Conservation (phyloP, 2,888 invertebrate genomes). For the Xanthorhoe designata region DNA sequence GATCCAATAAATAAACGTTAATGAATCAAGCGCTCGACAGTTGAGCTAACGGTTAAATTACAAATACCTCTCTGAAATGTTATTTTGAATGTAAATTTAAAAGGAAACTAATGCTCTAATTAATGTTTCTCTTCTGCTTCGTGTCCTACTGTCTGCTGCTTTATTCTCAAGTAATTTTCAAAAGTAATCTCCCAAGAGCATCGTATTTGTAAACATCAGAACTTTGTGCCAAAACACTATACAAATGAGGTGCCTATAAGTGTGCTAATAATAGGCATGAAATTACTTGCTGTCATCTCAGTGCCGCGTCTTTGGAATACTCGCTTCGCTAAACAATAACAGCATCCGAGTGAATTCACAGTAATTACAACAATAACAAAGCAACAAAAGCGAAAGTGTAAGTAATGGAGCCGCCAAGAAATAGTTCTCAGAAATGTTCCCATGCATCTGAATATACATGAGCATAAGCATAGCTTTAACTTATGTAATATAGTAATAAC, state of each 20-base stretch:
- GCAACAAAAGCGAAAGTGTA: slow-evolving; percentile 43
- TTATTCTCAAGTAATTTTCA: neutral
- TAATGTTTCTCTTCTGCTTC: slow-evolving; percentile 3
- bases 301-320: slow-evolving; percentile 10
- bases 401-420: slow-evolving; percentile 36
- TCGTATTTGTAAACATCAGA: neutral
- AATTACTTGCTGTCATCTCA: neutral
- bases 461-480: slow-evolving; percentile 36
- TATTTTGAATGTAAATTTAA: slow-evolving; percentile 35
- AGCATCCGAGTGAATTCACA: slow-evolving; percentile 25
- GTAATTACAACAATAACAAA: slow-evolving; percentile 39
- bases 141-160: neutral
- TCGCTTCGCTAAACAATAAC: slow-evolving; percentile 17
- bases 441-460: slow-evolving; percentile 44
- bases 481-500: slow-evolving; percentile 29
- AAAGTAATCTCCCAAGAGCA: neutral
- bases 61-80: slow-evolving; percentile 47
- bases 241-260: neutral
- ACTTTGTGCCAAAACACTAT: neutral
- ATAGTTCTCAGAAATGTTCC: slow-evolving; percentile 42
- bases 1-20: slow-evolving; percentile 66
- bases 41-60: slow-evolving; percentile 54
- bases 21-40: slow-evolving; percentile 63
- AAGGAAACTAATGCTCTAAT: slow-evolving; percentile 21
- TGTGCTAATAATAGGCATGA: neutral